phyloP scores from a whole-genome alignment of 2,113 vertebrate species.

The Caracal caracal region DNA sequence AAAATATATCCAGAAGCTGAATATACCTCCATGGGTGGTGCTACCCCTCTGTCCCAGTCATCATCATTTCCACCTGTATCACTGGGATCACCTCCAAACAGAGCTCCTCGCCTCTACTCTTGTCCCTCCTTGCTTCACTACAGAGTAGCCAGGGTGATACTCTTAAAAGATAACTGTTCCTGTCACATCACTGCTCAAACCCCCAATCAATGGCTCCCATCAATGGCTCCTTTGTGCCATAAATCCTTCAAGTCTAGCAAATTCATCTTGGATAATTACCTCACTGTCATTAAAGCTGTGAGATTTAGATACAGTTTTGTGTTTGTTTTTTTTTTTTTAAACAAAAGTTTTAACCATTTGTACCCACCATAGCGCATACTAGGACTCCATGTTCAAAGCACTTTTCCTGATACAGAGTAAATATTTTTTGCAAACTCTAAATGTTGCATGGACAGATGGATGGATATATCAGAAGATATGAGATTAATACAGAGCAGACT shows the following conservation, averaged over 20 bases:
- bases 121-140: not conserved
- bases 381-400: not conserved
- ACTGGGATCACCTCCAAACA: not conserved
- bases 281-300: not conserved
- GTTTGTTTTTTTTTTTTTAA: not conserved
- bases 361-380: not conserved
- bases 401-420: not conserved
- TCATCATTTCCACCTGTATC: not conserved
- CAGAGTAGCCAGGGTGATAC: not conserved
- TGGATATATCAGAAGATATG: not conserved
- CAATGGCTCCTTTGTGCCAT: not conserved
- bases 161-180: not conserved
- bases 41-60: too few relatives aligned
- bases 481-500: not conserved
- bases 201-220: fast-evolving
- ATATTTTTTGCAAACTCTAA: not conserved
- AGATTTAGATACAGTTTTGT: not conserved
- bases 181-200: not conserved
- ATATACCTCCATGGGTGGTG: fast-evolving
- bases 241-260: not conserved
- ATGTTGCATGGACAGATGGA: not conserved
- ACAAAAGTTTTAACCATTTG: not conserved
- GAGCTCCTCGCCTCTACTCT: not conserved
- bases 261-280: not conserved
- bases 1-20: not conserved